A percentile compares a stretch with the other conserved stretches of the same genome.
These are phyloP conservation scores for Zosterops japonicus DNA, from an alignment of 2,113 vertebrate species.

Conservation along the genomic window DNA sequence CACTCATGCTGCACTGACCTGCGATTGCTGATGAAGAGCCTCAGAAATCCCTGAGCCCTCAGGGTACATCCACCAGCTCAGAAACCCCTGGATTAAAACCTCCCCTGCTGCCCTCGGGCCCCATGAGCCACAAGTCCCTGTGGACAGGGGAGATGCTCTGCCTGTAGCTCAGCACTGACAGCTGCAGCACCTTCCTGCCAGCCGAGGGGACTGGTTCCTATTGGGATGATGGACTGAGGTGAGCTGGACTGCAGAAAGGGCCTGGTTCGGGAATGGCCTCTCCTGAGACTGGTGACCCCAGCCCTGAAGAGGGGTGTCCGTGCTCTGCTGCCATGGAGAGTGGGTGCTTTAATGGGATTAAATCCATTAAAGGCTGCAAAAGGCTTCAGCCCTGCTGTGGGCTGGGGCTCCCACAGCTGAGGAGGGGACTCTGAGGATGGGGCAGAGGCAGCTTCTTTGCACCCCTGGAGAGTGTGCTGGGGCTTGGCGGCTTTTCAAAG, in stretches of 20 bases:
- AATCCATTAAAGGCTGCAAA: not conserved
- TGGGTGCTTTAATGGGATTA: not conserved
- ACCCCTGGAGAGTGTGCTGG: not conserved
- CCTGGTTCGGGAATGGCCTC: not conserved
- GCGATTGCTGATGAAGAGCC: fast-evolving
- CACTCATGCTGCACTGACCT: fast-evolving
- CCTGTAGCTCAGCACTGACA: not conserved
- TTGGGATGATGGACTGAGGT: fast-evolving
- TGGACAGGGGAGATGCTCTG: fast-evolving
- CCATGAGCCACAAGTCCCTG: fast-evolving
- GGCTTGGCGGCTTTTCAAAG: not conserved
- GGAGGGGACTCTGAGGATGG: not conserved
- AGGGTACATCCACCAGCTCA: not conserved
- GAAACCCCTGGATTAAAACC: not conserved
- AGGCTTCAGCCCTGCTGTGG: not conserved
- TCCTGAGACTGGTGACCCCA: not conserved
- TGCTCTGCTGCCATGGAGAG: not conserved
- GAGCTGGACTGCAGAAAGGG: not conserved
- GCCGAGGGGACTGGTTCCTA: fast-evolving
- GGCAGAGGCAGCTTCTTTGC: not conserved
- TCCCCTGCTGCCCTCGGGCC: fast-evolving
- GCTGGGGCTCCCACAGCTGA: fast-evolving
- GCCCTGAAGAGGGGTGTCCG: not conserved
- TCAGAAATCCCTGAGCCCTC: not conserved
- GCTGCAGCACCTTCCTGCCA: not conserved